A percentile compares a stretch with the other conserved stretches of the same genome.
Evolutionary conservation across 2,113 vertebrate species (phyloP).

Genomic region (Aphyosemion australe): DNA sequence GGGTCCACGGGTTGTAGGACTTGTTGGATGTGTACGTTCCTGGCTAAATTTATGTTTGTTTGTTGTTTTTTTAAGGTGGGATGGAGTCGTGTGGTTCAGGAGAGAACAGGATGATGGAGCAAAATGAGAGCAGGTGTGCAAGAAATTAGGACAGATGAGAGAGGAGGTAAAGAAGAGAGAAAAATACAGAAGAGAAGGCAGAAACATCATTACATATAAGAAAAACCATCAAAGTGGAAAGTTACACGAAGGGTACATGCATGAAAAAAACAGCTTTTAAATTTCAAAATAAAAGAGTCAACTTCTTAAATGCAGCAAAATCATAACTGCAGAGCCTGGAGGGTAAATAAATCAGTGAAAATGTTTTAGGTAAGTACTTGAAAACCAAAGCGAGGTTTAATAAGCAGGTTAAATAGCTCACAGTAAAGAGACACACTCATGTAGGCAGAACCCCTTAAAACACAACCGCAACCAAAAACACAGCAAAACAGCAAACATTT

Average conservation of each 20-base stretch:
- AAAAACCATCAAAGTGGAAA: background rate
- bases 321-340: conserved; percentile 34
- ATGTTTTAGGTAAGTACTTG: conserved; percentile 47
- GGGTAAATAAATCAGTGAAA: background rate
- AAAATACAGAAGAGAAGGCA: conserved; percentile 42
- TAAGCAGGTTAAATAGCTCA: conserved; percentile 29
- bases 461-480: conserved; percentile 17
- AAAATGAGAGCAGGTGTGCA: conserved; percentile 15
- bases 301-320: conserved; percentile 31
- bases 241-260: conserved; percentile 57
- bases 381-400: conserved; percentile 35
- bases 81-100: conserved; percentile 25
- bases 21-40: conserved; percentile 87
- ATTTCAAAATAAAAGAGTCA: conserved; percentile 8
- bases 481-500: conserved; percentile 1
- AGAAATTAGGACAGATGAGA: conserved; percentile 17
- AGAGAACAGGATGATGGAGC: conserved; percentile 11
- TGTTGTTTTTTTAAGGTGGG: conserved; percentile 16
- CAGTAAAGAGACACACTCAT: background rate
- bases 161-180: background rate
- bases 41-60: conserved; percentile 73
- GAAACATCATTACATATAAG: conserved; percentile 38
- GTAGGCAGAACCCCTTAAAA: conserved; percentile 27
- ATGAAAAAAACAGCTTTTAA: conserved; percentile 42
- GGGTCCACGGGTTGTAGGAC: conserved; percentile 84